Evolutionary conservation across 1,140 invertebrate genomes (phyloP), one percentile per base, ranked within the genome.

Genomic region (Ptiloglossa arizonensis): DNA sequence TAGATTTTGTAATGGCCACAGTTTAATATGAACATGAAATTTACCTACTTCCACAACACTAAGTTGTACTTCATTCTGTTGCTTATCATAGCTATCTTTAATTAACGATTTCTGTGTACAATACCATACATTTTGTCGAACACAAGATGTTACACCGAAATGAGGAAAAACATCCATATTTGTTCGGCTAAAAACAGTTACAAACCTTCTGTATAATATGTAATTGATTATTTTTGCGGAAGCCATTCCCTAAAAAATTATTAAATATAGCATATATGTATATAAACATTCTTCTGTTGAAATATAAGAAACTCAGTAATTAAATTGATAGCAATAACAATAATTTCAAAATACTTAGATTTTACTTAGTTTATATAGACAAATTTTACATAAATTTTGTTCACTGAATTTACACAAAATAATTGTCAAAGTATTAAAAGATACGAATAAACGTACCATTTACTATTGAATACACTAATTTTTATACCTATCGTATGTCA

Each of bases 11-110:
- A 57, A 19, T 52, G 19, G 15, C 24, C 9, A 22, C 35, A 56
- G 54, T 13, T 19, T 17, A 0, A 69, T 32, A 71, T 17, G 32
- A 13, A 62, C 8, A 67, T 48, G 59, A 87, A 87, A 81, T 81
- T 89, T 89, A 92, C 90, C 90, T 88, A 87, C 83, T 88, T 91
- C 85, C 67, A 82, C 83, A 81, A 89, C 87, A 72, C 86, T 79
- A 44, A 87, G 80, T 67, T 89, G 86, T n/a, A 91, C 59, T 71
- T 91, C 87, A 63, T 66, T 86, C 3, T 80, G 68, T 6, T 75
- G 59, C 44, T 89, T 79, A 50, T 44, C 52, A 24, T 50, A 13
- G 11, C 86, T 66, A n/a, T 80, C 62, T 46, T 89, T 89, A 29
- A 70, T 54, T 13, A 90, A 1, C 24, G 86, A 68, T 60, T 90